Conservation (phyloP, 2,113 vertebrate species). For the Promerops cafer region DNA sequence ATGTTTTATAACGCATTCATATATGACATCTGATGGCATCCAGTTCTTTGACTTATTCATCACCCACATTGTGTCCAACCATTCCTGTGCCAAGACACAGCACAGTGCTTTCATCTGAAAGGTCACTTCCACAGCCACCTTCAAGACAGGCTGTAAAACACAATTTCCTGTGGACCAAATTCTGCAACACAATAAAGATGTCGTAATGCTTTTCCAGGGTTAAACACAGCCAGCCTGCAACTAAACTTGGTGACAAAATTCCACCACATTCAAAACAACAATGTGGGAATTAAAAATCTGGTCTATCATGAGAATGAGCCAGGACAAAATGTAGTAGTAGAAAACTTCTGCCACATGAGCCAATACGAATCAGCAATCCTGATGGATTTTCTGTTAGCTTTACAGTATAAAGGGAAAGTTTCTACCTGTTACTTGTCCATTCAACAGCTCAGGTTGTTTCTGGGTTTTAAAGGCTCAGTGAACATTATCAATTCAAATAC, state of each 20-base stretch:
- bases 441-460: not conserved
- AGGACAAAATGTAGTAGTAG: not conserved
- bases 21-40: not conserved
- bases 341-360: not conserved
- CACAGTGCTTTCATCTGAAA: not conserved
- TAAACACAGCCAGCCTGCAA: not conserved
- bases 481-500: not conserved
- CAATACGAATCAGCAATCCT: not conserved
- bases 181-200: not conserved
- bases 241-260: not conserved
- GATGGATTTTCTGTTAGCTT: not conserved
- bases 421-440: not conserved
- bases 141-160: not conserved
- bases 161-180: not conserved
- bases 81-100: not conserved
- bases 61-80: rapidly evolving
- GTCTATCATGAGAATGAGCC: not conserved
- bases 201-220: not conserved
- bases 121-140: not conserved
- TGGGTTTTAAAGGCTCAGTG: not conserved
- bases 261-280: not conserved
- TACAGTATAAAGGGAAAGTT: not conserved
- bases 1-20: not conserved
- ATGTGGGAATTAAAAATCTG: not conserved
- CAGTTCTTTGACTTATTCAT: not conserved